Base-by-base conservation (phyloP, 2,888 invertebrate genomes). In the Sesia apiformis region DNA sequence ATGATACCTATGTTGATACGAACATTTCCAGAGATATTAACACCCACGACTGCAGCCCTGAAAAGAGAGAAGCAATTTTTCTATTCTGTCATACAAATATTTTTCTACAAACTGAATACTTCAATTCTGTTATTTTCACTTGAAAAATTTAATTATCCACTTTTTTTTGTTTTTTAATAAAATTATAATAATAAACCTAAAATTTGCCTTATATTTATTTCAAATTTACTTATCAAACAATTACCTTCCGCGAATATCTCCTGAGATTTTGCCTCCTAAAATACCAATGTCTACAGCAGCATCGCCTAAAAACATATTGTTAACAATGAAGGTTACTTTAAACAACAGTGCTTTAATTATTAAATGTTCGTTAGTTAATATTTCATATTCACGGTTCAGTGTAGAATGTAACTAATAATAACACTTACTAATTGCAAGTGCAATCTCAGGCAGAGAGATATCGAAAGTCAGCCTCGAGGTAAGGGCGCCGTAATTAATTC, bases 381-480 rank as follows among this genome's bases (percentile, higher is more conserved):
- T 23, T 23, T 23, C 23, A 23, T 23, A 23, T 23, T 23, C 23
- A 23, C 2, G 23, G 2, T 23, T 2, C 23, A 23, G 23, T 23
- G 23, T 23, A 23, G 23, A 38, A 50, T 50, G 38, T 5, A 38
- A 50, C 5, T 3, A 23, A 7, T 38, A 38, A 50, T 50, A 42
- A 49, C 4, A 61, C 78, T 67, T 63, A 86, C 86, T 69, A 7
- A 69, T 3, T 42, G 55, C 53, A 0, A 66, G 4, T 5, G 59
- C 52, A 5, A 86, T 56, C 3, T 59, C 60, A 6, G 84, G 85
- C 3, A 87, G 56, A 7, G 62, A 60, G 3, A 86, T 38, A 38
- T 75, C 68, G 49, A 81, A 74, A 3, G 57, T 66, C 0, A 86
- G 64, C 1, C 76, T 72, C 4, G 57, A 59, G 0, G 58, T 56